phyloP scores from a whole-genome alignment of 2,888 invertebrate species.

The Perizoma affinitatum region DNA sequence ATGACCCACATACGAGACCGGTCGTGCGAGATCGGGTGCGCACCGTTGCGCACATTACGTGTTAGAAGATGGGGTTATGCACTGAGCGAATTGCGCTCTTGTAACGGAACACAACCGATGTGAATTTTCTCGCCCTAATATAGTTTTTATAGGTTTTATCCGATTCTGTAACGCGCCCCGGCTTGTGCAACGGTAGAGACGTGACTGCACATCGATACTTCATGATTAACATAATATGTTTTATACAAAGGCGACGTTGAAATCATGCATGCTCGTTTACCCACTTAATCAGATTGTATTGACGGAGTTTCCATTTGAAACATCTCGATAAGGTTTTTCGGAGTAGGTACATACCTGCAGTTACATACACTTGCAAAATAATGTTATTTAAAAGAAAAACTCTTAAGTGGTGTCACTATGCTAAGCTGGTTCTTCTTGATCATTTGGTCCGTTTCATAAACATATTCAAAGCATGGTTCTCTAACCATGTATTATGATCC shows the following conservation, averaged over 20 bases:
- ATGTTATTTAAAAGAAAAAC: too few species aligned
- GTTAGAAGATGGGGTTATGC: slow-evolving; percentile 80
- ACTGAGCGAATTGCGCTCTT: slow-evolving; percentile 62
- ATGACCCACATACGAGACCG: slow-evolving; percentile 82
- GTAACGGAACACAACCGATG: slow-evolving; percentile 77
- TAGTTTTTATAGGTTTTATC: slow-evolving; percentile 73
- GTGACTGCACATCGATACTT: slow-evolving; percentile 48
- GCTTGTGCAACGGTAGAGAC: slow-evolving; percentile 67
- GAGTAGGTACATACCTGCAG: too few species aligned
- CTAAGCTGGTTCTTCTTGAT: too few species aligned
- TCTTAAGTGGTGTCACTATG: too few species aligned
- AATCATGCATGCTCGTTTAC: too few species aligned
- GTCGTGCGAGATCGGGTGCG: slow-evolving; percentile 81
- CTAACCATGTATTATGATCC: too few species aligned
- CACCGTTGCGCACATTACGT: slow-evolving; percentile 82
- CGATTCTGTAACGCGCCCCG: slow-evolving; percentile 62
- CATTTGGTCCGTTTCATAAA: too few species aligned
- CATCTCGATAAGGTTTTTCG: too few species aligned
- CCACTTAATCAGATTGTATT: not conserved
- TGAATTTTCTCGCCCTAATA: slow-evolving; percentile 83
- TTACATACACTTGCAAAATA: too few species aligned
- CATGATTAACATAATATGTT: too few species aligned
- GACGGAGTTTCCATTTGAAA: not conserved
- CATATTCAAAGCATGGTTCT: too few species aligned
- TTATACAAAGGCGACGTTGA: too few species aligned